Base-by-base conservation (phyloP, 2,113 vertebrate genomes). In the Rhagologus leucostigma region DNA sequence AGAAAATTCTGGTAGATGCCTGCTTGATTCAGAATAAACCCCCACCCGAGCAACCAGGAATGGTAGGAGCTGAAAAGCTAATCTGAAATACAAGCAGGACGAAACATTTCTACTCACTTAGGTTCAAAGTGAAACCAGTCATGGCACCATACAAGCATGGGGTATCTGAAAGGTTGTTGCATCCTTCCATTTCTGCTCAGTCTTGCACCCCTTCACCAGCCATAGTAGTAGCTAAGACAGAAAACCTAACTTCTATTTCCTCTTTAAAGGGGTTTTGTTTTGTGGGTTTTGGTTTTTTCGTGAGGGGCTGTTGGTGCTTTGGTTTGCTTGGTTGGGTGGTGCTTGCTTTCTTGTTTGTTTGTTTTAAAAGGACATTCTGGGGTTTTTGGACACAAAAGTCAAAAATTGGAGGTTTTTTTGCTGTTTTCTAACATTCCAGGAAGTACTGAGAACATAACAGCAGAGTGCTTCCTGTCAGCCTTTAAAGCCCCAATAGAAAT, bases 361-460 rank as follows among this genome's bases (percentile, higher is more conserved):
- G 8, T 15, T 37, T 69, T 41, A 70, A 85, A 64, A 65, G 23
- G 9, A 23, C 11, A 22, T 70, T 82, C 9, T 63, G 23, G 3
- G 26, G 52, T 67, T 82, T 7, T 42, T 89, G 68, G 29, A 18
- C 33, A 49, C 24, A 60, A 55, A 87, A 71, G 24, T 44, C 3
- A 70, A 63, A 49, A 69, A 23, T 1, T 5, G 0, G 29, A 80
- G 16, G 1, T 1, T 14, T 20, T 64, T 19, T 53, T 67, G 5
- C 17, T 32, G 26, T 33, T 53, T 75, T 73, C 46, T 59, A 49
- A 11, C 5, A 21, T 63, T 56, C 26, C 32, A 7, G 2, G 62
- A 93, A 75, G 7, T 33, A 24, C 24, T 33, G n/a, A 71, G n/a
- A 46, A 49, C 8, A 7, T 24, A 67, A 9, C 12, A 70, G 35